A percentile compares a stretch with the other conserved stretches of the same genome.
Conservation (phyloP, 2,113 vertebrate genomes). For the Dasyornis broadbenti region DNA sequence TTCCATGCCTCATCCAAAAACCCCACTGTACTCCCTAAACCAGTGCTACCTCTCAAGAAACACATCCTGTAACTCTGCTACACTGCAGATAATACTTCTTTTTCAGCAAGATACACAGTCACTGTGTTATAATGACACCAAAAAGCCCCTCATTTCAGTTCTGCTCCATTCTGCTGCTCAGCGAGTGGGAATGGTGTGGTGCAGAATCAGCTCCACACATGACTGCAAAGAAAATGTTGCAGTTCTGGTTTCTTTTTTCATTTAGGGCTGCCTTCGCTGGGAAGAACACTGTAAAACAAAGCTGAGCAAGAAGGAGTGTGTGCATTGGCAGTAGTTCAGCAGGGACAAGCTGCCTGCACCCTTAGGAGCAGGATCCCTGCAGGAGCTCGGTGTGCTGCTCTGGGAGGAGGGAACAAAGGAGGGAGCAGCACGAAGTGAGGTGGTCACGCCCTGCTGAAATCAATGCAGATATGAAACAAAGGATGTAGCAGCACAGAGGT, state of each 20-base stretch:
- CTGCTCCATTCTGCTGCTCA: background rate
- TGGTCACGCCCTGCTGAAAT: background rate
- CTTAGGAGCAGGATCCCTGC: background rate
- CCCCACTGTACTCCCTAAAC: background rate
- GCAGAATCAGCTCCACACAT: background rate
- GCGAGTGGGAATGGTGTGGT: too few species aligned
- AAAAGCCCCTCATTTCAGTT: background rate
- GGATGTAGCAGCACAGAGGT: background rate
- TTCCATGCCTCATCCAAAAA: background rate
- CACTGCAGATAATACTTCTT: background rate
- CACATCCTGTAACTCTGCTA: background rate
- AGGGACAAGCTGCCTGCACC: background rate
- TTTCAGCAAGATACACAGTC: too few species aligned
- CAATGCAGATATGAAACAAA: background rate
- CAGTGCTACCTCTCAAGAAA: background rate
- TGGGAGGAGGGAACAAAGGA: background rate
- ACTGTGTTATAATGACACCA: fast-evolving
- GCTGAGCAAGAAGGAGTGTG: background rate
- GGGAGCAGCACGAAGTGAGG: background rate
- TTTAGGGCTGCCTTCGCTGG: background rate
- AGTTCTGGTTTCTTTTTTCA: background rate
- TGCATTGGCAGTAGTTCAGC: background rate
- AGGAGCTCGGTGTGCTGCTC: background rate
- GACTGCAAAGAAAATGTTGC: fast-evolving
- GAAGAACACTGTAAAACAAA: background rate